Evolutionary conservation across 2,888 invertebrate species (phyloP).

Genomic region (Orthosia cruda): DNA sequence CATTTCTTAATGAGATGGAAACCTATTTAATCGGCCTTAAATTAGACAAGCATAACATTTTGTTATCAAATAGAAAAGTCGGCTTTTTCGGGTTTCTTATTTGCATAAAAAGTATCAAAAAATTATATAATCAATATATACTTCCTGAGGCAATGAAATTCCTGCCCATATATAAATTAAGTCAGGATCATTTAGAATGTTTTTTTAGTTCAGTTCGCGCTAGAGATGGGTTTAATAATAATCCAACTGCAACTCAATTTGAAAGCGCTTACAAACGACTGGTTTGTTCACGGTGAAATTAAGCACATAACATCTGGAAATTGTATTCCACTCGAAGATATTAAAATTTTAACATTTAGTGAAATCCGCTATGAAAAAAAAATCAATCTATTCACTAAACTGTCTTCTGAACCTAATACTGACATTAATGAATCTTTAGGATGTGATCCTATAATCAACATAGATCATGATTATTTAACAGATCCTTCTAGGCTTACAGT

Average conservation of each 20-base stretch:
- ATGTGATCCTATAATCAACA: constrained; percentile 3
- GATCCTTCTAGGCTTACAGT: constrained; percentile 37
- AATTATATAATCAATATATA: background rate
- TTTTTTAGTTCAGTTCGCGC: background rate
- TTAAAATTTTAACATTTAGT: constrained; percentile 1
- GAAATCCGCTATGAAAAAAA: constrained; percentile 1
- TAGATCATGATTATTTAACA: constrained; percentile 55
- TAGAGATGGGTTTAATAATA: background rate
- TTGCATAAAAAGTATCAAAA: background rate
- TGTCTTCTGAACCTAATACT: background rate
- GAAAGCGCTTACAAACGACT: background rate
- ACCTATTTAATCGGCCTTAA: constrained; percentile 2
- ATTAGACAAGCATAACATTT: background rate
- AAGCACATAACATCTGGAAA: constrained; percentile 11
- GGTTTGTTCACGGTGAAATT: constrained; percentile 2
- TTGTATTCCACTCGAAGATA: background rate
- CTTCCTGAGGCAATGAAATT: background rate
- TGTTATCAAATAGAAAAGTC: background rate
- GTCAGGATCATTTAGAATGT: background rate
- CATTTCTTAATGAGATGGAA: constrained; percentile 3
- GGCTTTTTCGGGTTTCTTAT: constrained; percentile 1
- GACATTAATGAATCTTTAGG: background rate
- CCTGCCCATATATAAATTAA: background rate
- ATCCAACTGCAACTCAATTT: background rate
- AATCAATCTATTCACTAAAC: background rate